Conservation (phyloP, 2,113 vertebrate species). For the Cacatua alba region DNA sequence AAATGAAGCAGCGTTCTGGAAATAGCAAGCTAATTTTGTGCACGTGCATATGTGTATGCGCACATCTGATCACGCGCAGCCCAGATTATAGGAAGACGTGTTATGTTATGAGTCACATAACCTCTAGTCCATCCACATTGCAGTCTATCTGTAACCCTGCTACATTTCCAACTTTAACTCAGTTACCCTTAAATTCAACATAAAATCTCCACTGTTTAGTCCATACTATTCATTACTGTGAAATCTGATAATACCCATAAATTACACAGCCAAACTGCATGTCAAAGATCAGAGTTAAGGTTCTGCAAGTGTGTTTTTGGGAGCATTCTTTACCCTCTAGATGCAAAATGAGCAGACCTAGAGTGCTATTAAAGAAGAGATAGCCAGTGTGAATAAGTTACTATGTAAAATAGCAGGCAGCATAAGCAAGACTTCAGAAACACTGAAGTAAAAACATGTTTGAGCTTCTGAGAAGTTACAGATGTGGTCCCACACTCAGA, state of each 20-base stretch:
- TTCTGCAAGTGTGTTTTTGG: accelerated
- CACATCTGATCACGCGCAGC: background rate
- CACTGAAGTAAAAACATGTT: background rate
- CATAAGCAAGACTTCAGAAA: background rate
- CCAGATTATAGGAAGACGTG: background rate
- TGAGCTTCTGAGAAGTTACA: background rate
- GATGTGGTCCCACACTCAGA: background rate
- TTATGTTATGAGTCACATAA: background rate
- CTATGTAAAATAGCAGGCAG: background rate
- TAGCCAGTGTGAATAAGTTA: background rate
- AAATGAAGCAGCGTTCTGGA: background rate
- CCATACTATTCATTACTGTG: background rate
- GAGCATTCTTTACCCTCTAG: background rate
- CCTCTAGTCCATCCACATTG: background rate
- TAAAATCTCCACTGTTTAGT: background rate
- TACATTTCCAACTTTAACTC: background rate
- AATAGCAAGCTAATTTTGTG: background rate
- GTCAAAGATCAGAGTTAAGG: background rate
- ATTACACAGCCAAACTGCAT: background rate
- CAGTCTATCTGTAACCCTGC: background rate
- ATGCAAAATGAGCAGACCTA: background rate
- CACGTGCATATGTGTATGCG: background rate
- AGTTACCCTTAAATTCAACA: background rate
- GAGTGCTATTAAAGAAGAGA: background rate
- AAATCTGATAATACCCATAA: background rate